Conservation (phyloP, 2,888 invertebrate genomes). For the Aricia artaxerxes region DNA sequence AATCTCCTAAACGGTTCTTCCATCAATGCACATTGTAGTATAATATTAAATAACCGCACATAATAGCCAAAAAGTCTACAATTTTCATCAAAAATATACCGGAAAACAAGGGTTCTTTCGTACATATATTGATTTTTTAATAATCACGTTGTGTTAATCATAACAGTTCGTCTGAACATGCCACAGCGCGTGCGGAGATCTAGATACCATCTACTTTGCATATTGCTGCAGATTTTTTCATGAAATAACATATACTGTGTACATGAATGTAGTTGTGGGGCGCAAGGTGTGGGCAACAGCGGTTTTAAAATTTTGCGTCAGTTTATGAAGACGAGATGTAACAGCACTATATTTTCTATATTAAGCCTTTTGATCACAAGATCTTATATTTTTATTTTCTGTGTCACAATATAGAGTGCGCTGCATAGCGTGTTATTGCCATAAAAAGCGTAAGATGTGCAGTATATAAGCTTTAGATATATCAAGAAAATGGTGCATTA, state of each 20-base stretch:
- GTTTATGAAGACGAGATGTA: no score
- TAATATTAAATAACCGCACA: background rate
- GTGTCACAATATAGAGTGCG: no score
- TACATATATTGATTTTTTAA: constrained; percentile 26
- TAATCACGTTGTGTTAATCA: constrained; percentile 32
- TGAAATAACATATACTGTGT: constrained; percentile 62
- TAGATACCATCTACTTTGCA: constrained; percentile 67
- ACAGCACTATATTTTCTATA: no score
- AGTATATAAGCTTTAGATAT: no score
- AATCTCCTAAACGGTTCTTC: no score
- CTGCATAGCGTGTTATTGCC: no score
- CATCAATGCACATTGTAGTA: no score
- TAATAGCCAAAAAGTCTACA: background rate
- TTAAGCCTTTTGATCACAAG: no score
- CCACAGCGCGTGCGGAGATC: constrained; percentile 61
- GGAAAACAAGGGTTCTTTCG: constrained; percentile 7
- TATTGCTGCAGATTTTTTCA: constrained; percentile 75
- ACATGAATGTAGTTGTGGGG: constrained; percentile 54
- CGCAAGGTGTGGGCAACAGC: constrained; percentile 41
- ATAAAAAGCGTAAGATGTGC: no score
- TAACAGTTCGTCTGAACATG: constrained; percentile 39
- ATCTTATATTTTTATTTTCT: no score
- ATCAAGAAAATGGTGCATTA: no score
- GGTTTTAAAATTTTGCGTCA: constrained; percentile 19
- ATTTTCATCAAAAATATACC: background rate